Conservation (phyloP, 1,140 invertebrate genomes). For the Zophobas atratus region DNA sequence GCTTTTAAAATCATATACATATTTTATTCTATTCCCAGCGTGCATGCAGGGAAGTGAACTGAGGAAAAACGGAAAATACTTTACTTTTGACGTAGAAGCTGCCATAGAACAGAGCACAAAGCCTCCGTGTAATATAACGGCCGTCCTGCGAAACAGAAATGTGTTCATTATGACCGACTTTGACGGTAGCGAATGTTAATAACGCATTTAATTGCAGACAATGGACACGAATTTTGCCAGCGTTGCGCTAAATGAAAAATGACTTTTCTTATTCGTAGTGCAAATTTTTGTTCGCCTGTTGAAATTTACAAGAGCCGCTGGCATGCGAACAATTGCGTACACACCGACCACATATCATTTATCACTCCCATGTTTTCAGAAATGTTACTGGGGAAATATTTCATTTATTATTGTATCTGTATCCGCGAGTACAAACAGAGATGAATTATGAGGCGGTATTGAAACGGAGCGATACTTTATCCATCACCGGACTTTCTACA, state of each 20-base stretch:
- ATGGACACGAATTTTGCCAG: conserved; percentile 13
- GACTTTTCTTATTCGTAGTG: conserved; percentile 17
- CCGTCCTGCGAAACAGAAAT: too few relatives aligned
- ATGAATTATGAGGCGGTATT: conserved; percentile 23
- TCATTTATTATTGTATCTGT: conserved; percentile 25
- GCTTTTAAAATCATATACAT: conserved; percentile 2
- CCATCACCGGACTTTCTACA: conserved; percentile 26
- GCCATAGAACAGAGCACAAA: too few relatives aligned
- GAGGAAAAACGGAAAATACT: too few relatives aligned
- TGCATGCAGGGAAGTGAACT: not conserved
- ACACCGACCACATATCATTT: conserved; percentile 23
- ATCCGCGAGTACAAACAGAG: conserved; percentile 7
- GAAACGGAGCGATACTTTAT: conserved; percentile 17
- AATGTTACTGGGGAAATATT: conserved; percentile 21
- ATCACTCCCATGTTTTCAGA: conserved; percentile 24
- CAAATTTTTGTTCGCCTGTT: conserved; percentile 29
- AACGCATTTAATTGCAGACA: conserved; percentile 32
- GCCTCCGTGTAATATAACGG: too few relatives aligned
- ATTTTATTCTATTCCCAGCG: not conserved
- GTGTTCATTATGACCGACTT: not conserved
- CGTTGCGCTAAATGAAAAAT: conserved; percentile 30
- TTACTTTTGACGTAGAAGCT: too few relatives aligned
- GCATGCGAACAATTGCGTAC: conserved; percentile 23
- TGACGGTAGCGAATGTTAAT: conserved; percentile 15
- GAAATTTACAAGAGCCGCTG: conserved; percentile 18